Conservation (phyloP, 30 jellyfish, hydroid and myxozoan genomes). For the Aurelia aurita complex sp. Pacific region DNA sequence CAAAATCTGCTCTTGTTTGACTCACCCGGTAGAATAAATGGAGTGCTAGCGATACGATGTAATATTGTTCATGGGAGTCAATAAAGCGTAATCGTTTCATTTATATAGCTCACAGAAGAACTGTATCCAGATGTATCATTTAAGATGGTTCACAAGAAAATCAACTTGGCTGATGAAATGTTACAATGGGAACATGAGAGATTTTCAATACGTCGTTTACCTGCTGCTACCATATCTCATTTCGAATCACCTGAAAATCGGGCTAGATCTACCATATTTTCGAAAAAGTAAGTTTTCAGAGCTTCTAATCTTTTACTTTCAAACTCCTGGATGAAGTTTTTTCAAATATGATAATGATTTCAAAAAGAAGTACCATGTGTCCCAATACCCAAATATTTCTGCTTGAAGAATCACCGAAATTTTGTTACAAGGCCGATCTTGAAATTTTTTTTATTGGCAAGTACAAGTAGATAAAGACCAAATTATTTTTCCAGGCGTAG, state of each 20-base stretch:
- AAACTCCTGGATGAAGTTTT: too few species aligned
- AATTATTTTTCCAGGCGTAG: too few species aligned
- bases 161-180: slow-evolving; percentile 86
- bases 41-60: too few species aligned
- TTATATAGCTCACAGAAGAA: slow-evolving; percentile 30
- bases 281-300: slow-evolving; percentile 53
- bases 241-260: slow-evolving; percentile 23
- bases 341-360: too few species aligned
- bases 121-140: slow-evolving; percentile 69
- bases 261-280: slow-evolving; percentile 62
- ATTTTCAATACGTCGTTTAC: slow-evolving; percentile 79
- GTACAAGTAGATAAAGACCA: too few species aligned
- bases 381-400: too few species aligned
- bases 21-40: too few species aligned
- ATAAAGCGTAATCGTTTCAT: not conserved
- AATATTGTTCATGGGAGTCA: not conserved
- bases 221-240: slow-evolving; percentile 92
- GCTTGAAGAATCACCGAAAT: too few species aligned
- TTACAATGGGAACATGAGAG: slow-evolving; percentile 95
- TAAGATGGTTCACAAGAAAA: slow-evolving; percentile 77
- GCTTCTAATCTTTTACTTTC: not conserved
- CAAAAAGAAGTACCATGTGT: too few species aligned
- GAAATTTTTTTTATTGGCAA: too few species aligned
- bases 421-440: too few species aligned
- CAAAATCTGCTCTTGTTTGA: too few species aligned